phyloP scores from a whole-genome alignment of 1,140 invertebrate genomes.

The Metopolophium dirhodum region DNA sequence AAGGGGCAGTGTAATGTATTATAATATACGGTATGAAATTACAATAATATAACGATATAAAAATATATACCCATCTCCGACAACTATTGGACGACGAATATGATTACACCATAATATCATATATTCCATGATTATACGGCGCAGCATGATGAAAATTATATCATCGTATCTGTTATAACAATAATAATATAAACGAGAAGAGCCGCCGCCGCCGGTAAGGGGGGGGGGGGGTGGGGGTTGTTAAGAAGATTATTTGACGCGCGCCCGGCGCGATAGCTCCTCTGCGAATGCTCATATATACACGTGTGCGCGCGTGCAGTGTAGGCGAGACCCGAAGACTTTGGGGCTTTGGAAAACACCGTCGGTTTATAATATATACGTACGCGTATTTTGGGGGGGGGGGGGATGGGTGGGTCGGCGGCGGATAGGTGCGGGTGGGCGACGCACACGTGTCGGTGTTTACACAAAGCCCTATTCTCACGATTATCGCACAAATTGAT shows the following conservation, averaged over 20 bases:
- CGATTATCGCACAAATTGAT: conserved; percentile 57
- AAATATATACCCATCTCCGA: background rate
- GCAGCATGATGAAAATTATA: too few species aligned
- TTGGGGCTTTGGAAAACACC: conserved; percentile 35
- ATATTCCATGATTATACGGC: too few species aligned
- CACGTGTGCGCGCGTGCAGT: background rate
- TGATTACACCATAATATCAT: too few species aligned
- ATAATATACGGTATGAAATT: too few species aligned
- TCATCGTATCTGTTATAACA: too few species aligned
- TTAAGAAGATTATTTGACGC: conserved; percentile 39
- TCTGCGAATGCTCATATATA: background rate
- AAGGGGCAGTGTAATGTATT: background rate
- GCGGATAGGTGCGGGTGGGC: background rate
- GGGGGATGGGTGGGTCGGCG: background rate
- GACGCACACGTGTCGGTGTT: conserved; percentile 48
- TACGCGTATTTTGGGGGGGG: too few species aligned
- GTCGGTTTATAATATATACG: background rate
- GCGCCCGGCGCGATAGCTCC: background rate
- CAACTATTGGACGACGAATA: too few species aligned
- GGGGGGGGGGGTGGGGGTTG: background rate
- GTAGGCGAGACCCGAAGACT: conserved; percentile 35
- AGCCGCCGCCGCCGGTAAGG: too few species aligned
- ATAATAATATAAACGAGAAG: too few species aligned
- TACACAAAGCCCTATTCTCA: conserved; percentile 52
- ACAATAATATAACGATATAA: background rate